A percentile compares a stretch with the other conserved stretches of the same genome.
These are phyloP conservation scores for Protonemura montana DNA, from an alignment of 2,888 invertebrate genomes.

Conservation along the genomic window DNA sequence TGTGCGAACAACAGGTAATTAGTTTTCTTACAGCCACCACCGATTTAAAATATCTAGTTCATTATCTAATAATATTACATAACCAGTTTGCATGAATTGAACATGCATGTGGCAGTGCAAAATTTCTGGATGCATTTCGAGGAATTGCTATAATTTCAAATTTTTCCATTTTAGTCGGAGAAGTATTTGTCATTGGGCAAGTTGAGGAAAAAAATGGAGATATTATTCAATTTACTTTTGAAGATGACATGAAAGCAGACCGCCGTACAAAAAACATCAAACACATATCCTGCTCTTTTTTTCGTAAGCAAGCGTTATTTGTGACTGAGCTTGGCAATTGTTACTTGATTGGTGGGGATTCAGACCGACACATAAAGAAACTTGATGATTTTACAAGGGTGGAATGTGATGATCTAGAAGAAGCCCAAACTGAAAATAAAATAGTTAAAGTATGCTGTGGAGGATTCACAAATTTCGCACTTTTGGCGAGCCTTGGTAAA, in stretches of 20 bases:
- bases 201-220: not conserved
- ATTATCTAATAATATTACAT: too few relatives aligned
- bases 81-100: too few relatives aligned
- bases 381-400: slow-evolving; percentile 48
- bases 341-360: slow-evolving; percentile 44
- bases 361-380: slow-evolving; percentile 48
- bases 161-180: slow-evolving; percentile 23
- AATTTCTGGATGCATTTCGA: too few relatives aligned
- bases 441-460: slow-evolving; percentile 62
- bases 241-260: not conserved
- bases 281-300: slow-evolving; percentile 48
- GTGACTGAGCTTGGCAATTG: slow-evolving; percentile 50
- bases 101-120: too few relatives aligned
- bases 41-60: too few relatives aligned
- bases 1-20: slow-evolving; percentile 34
- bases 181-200: not conserved
- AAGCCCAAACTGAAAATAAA: slow-evolving; percentile 50
- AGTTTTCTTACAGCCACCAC: not conserved
- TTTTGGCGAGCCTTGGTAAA: slow-evolving; percentile 50
- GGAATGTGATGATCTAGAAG: slow-evolving; percentile 45
- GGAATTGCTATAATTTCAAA: too few relatives aligned
- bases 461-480: slow-evolving; percentile 60
- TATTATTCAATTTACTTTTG: not conserved
- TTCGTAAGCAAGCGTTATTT: slow-evolving; percentile 50
- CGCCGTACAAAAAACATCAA: not conserved